Base-by-base conservation (phyloP, 2,113 vertebrate species). In the Mellivora capensis region DNA sequence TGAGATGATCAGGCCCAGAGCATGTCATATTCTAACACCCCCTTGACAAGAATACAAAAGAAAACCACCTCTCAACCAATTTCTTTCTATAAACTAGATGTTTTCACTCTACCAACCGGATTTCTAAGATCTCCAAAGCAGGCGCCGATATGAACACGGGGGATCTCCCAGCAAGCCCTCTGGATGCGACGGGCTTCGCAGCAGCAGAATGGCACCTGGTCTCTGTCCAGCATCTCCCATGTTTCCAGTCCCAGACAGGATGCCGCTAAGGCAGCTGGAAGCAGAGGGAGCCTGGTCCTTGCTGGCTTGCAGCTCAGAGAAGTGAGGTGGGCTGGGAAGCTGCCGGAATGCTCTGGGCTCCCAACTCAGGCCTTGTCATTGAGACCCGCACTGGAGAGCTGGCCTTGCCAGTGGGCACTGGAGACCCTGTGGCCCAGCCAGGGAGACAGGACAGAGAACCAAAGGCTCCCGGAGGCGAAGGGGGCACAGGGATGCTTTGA, bases 91-190 rank as follows among this genome's bases (percentile, higher is more conserved):
- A 44, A 37, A 57, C 37, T 18, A 59, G 27, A 2, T 84, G 39
- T 74, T 44, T 29, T 21, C 14, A 6, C 47, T 54, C 34, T 44
- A 47, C 64, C 42, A 27, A 47, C 20, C 7, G 10, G 64, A 92
- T 47, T 44, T 83, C 62, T 34, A 27, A 71, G n/a, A 23, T 37
- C 7, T 39, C 13, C 27, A 47, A 72, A 59, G 76, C 42, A 49
- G n/a, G 11, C 21, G 54, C 13, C 2, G 25, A 27, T 10, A 3
- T 8, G 17, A 54, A n/a, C 13, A 1, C 49, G 20, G 2, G 39
- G 27, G 67, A 39, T 21, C 17, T 20, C 34, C 88, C 34, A 18
- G 7, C 23, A 39, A 18, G 47, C 25, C 23, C 11, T 62, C 54
- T 47, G 71, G 37, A n/a, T 34, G 29, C 1, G 29, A 14, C 14